These are phyloP conservation scores for Papilio demoleus DNA, from an alignment of 2,888 invertebrate genomes.

Conservation along the genomic window DNA sequence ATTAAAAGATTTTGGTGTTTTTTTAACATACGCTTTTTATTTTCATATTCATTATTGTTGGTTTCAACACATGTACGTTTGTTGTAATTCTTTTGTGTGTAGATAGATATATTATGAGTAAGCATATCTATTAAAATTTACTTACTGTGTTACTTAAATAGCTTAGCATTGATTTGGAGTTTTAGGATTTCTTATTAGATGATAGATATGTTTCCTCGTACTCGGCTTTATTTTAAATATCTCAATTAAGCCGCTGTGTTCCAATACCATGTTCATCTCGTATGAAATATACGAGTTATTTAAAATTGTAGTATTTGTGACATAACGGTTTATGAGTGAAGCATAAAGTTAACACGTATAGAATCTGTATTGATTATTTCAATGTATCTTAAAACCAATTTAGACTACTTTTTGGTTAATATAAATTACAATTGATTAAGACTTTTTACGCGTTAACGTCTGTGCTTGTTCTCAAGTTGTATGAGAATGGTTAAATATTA, in stretches of 20 bases:
- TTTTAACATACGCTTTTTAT: conserved; percentile 25
- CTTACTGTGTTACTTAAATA: background rate
- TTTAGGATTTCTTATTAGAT: too few species aligned
- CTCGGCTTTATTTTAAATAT: background rate
- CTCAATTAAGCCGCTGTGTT: conserved; percentile 7
- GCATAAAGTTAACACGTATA: background rate
- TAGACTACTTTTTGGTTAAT: background rate
- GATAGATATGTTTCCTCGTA: background rate
- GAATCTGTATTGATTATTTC: background rate
- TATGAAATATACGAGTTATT: background rate
- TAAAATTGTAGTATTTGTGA: background rate
- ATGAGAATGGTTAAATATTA: conserved; percentile 19
- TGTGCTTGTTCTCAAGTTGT: background rate
- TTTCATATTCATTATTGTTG: conserved; percentile 27
- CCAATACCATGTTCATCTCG: background rate
- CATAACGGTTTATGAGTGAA: background rate
- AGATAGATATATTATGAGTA: background rate
- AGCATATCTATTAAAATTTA: background rate
- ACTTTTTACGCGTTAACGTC: conserved; percentile 20
- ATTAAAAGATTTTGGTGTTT: conserved; percentile 26
- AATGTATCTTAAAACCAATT: background rate
- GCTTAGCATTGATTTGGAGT: background rate
- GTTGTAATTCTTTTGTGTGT: background rate
- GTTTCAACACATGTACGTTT: conserved; percentile 8
- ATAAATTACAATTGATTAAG: background rate